Base-by-base conservation (phyloP, 1,140 invertebrate genomes). In the Zaprionus gabonicus region DNA sequence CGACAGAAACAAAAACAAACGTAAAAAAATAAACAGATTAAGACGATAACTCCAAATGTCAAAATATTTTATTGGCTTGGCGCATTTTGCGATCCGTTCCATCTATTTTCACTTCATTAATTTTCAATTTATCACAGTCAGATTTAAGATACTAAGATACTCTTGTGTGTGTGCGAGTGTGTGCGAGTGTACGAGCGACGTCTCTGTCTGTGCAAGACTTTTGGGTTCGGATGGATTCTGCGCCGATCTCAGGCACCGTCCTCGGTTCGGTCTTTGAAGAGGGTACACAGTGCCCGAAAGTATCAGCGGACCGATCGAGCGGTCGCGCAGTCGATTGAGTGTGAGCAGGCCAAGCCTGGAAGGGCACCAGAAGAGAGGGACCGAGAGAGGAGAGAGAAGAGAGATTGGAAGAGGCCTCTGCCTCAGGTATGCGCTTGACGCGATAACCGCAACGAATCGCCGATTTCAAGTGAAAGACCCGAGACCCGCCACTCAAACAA, bases 101-200 rank as follows among this genome's bases (percentile, higher is more conserved):
- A 92, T 92, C 91, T 92, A 92, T 92, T 92, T 92, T 92, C 91
- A 92, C 91, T 92, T 92, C 91, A 92, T 92, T 92, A 92, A 92
- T 92, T 92, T 92, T 92, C 91, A 92, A 92, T 92, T 92, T 92
- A 92, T 92, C 91, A 92, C 91, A 92, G 88, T 90, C 91, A 90
- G 91, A 92, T 92, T 92, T 87, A 60, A 86, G 91, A 92, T 92
- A 92, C 78, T 60, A 69, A 20, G 46, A 25, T 51, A 51, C 46
- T 51, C 20, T 73, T 46, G 36, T 44, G 44, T n/a, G 34, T 17
- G 13, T 49, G 46, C 20, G 27, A 46, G 31, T 62, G 59, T 51
- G 65, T 20, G 36, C 15, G n/a, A 10, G 9, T 34, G 31, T 34
- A 34, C 31, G 31, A 34, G 31, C 31, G 31, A 46, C 41, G 41